Base-by-base conservation (phyloP, 2,797 vertebrate species). In the Sebastes trivittatus region DNA sequence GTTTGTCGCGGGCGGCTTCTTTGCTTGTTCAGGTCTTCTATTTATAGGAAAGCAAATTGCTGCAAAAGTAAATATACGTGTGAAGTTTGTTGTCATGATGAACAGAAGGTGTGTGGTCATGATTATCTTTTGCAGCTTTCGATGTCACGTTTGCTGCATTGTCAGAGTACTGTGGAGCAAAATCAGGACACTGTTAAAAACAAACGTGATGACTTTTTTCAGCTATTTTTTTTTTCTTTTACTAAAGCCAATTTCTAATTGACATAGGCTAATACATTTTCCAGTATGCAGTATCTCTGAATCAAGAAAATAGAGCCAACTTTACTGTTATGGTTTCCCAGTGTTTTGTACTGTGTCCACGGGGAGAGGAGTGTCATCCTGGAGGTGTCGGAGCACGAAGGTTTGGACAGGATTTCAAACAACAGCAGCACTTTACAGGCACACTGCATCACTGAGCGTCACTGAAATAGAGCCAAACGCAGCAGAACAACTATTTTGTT, bases 1-100 rank as follows among this genome's bases (percentile, higher is more conserved):
- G 60, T 65, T 67, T 88, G 90, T 89, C 86, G 90, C 84, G 84
- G 83, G 84, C 72, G 55, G 84, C 80, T 78, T 76, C 80, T 78
- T 76, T 72, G 83, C 85, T 82, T 78, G 76, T 73, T 85, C 83
- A 72, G 71, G 72, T 68, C 70, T 64, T 82, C 75, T 87, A 76
- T 92, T 89, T 88, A 81, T 62, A 62, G 85, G 18, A 60, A 82
- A 75, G 34, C 55, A 65, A 84, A 78, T 14, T 14, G 74, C 75
- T 77, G 69, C 59, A 73, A 84, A 66, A 77, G 61, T 20, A 62
- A 68, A 61, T 55, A 58, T 63, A 56, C 38, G 61, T 60, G 56
- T 87, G 42, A 77, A 68, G 65, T 85, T 83, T 87, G 82, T 87
- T 89, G 87, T 70, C 32, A 42, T 14, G 54, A 74, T 8, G 25